phyloP scores from a whole-genome alignment of 2,888 invertebrate genomes.

The Baccha elongata region DNA sequence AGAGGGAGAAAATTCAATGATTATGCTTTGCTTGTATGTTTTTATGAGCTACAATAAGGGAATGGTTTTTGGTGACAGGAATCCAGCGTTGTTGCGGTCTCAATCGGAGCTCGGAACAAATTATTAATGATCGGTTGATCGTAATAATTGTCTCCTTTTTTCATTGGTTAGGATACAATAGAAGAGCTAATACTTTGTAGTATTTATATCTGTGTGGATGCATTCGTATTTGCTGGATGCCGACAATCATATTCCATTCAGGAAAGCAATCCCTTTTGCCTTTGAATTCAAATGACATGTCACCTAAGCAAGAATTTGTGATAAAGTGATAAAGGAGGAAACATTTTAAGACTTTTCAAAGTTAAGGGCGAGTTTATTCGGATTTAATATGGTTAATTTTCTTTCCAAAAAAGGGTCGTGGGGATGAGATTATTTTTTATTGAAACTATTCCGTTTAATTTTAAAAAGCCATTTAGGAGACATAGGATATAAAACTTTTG shows the following conservation, averaged over 20 bases:
- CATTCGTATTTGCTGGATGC: conserved; percentile 51
- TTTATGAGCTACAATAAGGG: conserved; percentile 72
- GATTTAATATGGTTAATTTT: conserved; percentile 23
- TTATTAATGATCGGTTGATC: conserved; percentile 74
- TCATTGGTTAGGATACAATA: conserved; percentile 68
- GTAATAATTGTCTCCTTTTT: conserved; percentile 72
- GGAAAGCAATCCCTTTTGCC: conserved; percentile 32
- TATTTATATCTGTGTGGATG: conserved; percentile 15
- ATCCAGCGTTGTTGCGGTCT: conserved; percentile 73
- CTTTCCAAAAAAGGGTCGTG: too few relatives aligned
- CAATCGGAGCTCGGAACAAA: conserved; percentile 73
- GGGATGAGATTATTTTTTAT: too few relatives aligned
- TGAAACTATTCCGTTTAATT: too few relatives aligned
- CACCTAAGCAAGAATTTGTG: conserved; percentile 57
- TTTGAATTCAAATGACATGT: conserved; percentile 59
- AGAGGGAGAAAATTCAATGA: conserved; percentile 63
- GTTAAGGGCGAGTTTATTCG: conserved; percentile 27
- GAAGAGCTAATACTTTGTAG: conserved; percentile 54
- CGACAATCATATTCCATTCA: conserved; percentile 56
- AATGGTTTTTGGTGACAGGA: conserved; percentile 74
- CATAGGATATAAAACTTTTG: too few relatives aligned
- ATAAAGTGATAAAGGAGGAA: conserved; percentile 32
- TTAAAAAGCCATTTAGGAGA: too few relatives aligned
- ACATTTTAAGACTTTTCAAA: conserved; percentile 27
- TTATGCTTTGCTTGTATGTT: conserved; percentile 72